Evolutionary conservation across 2,113 vertebrate species (phyloP), one percentile per base, ranked within the genome.

Genomic region (Lepus europaeus): DNA sequence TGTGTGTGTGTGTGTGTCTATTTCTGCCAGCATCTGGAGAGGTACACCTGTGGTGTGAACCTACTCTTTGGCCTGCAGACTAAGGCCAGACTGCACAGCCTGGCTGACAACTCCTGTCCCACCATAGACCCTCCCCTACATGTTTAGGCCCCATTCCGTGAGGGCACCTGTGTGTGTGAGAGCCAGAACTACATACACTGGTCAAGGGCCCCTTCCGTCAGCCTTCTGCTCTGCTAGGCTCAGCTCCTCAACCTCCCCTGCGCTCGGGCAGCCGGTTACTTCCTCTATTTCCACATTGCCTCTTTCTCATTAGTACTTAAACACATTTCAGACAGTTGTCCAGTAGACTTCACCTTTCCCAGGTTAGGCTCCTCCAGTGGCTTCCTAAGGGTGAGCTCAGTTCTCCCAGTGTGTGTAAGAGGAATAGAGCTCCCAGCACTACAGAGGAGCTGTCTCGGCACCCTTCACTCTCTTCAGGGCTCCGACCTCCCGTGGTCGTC

Each of bases 351-450:
- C 31, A 0, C 25, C 36, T 92, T 90, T 90, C 39, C 49, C 39
- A 64, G 66, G 19, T 19, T 68, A 31, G 51, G 29, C 4, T 45
- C 39, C n/a, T 70, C 72, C 51, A 27, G 51, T 19, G 85, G 49
- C 86, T 94, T 94, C 83, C n/a, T n/a, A 94, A 69, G 33, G 6
- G 39, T 53, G 22, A 84, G n/a, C 59, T 85, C 31, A 82, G 70
- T 88, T 81, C 27, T 61, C 29, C 3, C 36, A 64, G 77, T 89
- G 63, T 81, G 51, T 83, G 16, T 83, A 66, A 93, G 85, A 59
- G 76, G 17, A 78, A 13, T 4, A 39, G 61, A 63, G 66, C 39
- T 31, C 59, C 20, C 39, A 91, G 70, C 8, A 14, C n/a, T 76
- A 74, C 51, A 70, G 73, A 85, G 33, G 4, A 25, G 17, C 33